phyloP scores from a whole-genome alignment of 1,140 invertebrate species.

The Tyrophagus putrescentiae region DNA sequence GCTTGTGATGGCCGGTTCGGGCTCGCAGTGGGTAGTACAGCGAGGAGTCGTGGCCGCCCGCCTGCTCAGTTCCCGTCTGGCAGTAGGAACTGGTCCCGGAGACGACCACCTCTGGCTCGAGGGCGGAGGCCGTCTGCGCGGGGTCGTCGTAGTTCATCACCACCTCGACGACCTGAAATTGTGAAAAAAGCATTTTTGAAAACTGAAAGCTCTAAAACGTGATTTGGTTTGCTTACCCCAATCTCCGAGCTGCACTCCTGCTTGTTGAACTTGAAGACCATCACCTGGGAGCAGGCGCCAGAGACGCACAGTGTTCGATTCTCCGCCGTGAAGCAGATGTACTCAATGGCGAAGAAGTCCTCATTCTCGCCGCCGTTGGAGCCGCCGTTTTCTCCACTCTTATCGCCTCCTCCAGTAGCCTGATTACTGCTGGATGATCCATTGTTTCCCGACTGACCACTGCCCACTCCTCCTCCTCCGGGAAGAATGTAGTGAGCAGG shows the following conservation, averaged over 20 bases:
- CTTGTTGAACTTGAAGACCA: conserved; percentile 88
- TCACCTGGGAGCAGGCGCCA: conserved; percentile 74
- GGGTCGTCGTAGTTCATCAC: conserved; percentile 65
- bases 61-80: not conserved
- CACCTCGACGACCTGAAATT: conserved; percentile 61
- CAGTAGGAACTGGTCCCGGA: conserved; percentile 5
- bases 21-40: conserved; percentile 42
- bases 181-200: conserved; percentile 13
- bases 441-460: not conserved
- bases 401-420: not conserved
- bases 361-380: conserved; percentile 38
- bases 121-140: conserved; percentile 57
- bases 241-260: conserved; percentile 68
- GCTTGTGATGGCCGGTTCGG: conserved; percentile 55
- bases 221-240: no score
- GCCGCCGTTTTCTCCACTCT: not conserved
- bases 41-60: no score
- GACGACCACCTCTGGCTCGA: not conserved
- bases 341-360: conserved; percentile 82
- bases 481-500: no score
- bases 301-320: conserved; percentile 74
- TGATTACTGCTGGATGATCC: not conserved
- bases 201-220: no score
- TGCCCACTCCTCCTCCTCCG: no score
- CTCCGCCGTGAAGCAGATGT: conserved; percentile 80